Conservation (phyloP, 2,888 invertebrate genomes). For the Melieria picta region DNA sequence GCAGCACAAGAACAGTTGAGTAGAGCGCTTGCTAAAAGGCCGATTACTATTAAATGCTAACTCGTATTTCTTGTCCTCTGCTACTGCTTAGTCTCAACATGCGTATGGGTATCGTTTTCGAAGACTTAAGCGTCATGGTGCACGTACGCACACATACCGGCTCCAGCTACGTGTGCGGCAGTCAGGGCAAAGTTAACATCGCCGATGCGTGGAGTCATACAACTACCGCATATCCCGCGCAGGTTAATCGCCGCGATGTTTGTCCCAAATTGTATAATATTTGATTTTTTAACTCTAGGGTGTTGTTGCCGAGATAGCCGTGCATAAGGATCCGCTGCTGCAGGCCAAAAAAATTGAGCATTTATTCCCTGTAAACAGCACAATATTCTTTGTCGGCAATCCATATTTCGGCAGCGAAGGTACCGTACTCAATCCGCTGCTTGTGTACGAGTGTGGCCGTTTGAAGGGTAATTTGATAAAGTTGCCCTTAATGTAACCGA, state of each 20-base stretch:
- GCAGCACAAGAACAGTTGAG: slow-evolving; percentile 59
- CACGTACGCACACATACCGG: slow-evolving; percentile 81
- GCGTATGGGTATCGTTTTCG: slow-evolving; percentile 82
- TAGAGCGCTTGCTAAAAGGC: slow-evolving; percentile 15
- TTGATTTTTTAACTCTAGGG: slow-evolving; percentile 62
- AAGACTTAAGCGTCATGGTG: slow-evolving; percentile 74
- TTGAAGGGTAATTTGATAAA: slow-evolving; percentile 52
- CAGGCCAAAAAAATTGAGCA: slow-evolving; percentile 66
- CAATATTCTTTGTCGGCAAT: slow-evolving; percentile 80
- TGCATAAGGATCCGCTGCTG: slow-evolving; percentile 59
- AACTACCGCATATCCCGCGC: slow-evolving; percentile 73
- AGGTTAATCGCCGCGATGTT: slow-evolving; percentile 38
- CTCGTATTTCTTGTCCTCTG: background rate
- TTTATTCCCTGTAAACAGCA: slow-evolving; percentile 75
- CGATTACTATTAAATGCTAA: background rate
- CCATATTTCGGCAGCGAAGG: slow-evolving; percentile 86
- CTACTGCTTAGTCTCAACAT: slow-evolving; percentile 51
- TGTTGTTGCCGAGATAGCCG: slow-evolving; percentile 51
- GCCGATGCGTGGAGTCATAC: slow-evolving; percentile 79
- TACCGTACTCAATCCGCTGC: slow-evolving; percentile 69
- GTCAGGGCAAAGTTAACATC: slow-evolving; percentile 72
- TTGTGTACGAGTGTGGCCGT: slow-evolving; percentile 59
- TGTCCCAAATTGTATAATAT: background rate
- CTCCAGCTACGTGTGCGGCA: slow-evolving; percentile 70
- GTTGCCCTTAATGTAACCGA: too few species aligned